Evolutionary conservation across 1,140 invertebrate species (phyloP).

Genomic region (Drosophila leontia): DNA sequence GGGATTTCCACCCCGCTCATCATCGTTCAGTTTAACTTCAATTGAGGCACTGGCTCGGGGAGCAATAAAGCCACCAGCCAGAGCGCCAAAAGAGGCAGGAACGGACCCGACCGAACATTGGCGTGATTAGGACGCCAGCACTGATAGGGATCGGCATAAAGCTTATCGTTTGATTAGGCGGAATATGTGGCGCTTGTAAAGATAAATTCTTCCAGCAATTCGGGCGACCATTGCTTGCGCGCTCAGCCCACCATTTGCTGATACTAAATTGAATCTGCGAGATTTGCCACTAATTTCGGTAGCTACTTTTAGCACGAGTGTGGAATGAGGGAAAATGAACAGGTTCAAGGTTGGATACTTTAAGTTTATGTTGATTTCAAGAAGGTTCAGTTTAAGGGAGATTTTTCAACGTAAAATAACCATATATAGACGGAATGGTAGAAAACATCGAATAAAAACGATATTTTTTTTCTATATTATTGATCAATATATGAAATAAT

Average conservation of each 20-base stretch:
- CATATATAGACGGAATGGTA: too few relatives aligned
- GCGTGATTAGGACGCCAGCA: conserved; percentile 37
- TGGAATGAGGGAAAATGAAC: neutral
- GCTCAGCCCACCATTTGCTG: conserved; percentile 9
- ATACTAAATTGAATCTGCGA: conserved; percentile 56
- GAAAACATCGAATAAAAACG: too few relatives aligned
- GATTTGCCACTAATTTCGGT: conserved; percentile 41
- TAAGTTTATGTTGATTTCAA: neutral
- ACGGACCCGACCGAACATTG: conserved; percentile 44
- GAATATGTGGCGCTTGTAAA: conserved; percentile 63
- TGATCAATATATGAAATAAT: too few relatives aligned
- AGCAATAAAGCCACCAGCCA: conserved; percentile 22
- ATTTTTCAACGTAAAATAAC: too few relatives aligned
- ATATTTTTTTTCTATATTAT: too few relatives aligned
- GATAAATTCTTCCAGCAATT: conserved; percentile 60
- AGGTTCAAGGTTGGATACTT: neutral
- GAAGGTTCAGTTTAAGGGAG: too few relatives aligned
- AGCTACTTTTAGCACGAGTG: conserved; percentile 22
- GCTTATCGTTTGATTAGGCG: conserved; percentile 78
- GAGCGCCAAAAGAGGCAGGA: conserved; percentile 31
- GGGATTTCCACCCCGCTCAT: conserved; percentile 32
- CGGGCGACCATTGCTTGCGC: neutral
- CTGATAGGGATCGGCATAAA: conserved; percentile 72
- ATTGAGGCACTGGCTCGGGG: conserved; percentile 40
- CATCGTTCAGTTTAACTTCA: conserved; percentile 45